phyloP scores from a whole-genome alignment of 2,888 invertebrate genomes.

The Cordilura impudica region DNA sequence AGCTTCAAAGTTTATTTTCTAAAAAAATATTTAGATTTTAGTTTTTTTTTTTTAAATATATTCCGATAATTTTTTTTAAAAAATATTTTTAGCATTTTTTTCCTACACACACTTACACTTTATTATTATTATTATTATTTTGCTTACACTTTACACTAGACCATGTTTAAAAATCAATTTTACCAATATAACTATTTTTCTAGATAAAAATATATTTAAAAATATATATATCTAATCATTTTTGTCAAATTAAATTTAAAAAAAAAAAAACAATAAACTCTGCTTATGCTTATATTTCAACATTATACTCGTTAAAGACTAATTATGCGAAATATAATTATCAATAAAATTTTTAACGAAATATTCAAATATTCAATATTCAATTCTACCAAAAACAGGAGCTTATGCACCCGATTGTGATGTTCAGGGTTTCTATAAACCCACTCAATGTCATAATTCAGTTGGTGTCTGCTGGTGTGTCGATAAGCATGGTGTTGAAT shows the following conservation, averaged over 20 bases:
- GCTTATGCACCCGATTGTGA: conserved; percentile 91
- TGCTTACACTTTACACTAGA: background rate
- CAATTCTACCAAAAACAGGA: conserved; percentile 78
- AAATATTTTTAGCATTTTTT: background rate
- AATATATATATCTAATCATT: background rate
- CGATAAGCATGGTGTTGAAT: conserved; percentile 93
- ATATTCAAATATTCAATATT: conserved; percentile 22
- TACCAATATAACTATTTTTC: background rate
- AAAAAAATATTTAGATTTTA: background rate
- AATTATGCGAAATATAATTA: conserved; percentile 8
- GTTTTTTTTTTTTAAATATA: no score
- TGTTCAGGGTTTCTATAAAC: conserved; percentile 90
- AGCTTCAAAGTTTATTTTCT: background rate
- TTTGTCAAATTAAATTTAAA: conserved; percentile 14
- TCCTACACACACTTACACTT: background rate
- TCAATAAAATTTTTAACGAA: background rate
- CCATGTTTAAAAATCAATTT: background rate
- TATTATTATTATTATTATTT: background rate
- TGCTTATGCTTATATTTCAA: conserved; percentile 44
- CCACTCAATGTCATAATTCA: conserved; percentile 92
- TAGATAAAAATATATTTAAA: background rate
- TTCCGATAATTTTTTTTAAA: background rate
- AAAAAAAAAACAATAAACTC: conserved; percentile 19
- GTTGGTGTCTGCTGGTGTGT: conserved; percentile 96
- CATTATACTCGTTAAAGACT: conserved; percentile 23